Evolutionary conservation across 2,888 invertebrate genomes (phyloP), one percentile per base, ranked within the genome.

Genomic region (Synanthedon andrenaeformis): DNA sequence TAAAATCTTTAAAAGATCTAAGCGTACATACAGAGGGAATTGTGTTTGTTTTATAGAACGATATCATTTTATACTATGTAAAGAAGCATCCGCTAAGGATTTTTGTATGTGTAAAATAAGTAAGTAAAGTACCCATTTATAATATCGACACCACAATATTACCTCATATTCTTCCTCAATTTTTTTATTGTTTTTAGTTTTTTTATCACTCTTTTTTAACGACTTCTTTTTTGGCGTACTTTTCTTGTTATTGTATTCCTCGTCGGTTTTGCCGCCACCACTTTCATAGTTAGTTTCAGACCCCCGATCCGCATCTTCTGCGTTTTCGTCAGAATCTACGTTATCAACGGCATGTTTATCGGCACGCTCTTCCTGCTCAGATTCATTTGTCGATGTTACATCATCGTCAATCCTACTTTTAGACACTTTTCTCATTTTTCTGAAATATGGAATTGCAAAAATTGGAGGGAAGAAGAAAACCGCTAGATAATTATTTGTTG

Each of bases 141-240:
- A 35, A 35, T 8, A 35, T 8, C 35, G 10, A 35, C 8, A 35
- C 76, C 56, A 78, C 19, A 49, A 13, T 3, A 49, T 55, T 54
- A 89, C 91, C 88, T 91, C 90, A 59, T 89, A 90, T 56, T 89
- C 90, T 55, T 85, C 78, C 54, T 79, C 76, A 8, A 53, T 65
- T 12, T 67, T 64, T 60, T 66, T 55, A 51, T 58, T n/a, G 62
- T 51, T 65, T 63, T 52, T 68, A 13, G n/a, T 75, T 65, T 84
- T 82, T 58, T 78, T 83, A 52, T 66, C 59, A 45, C 55, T 52
- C 55, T 68, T 76, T 65, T 61, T 72, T 75, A 69, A 62, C 55
- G 69, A 68, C 54, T 70, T 65, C 62, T 81, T 70, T 64, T 80
- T 66, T 49, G 64, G 54, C 52, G 53, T 45, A 52, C 58, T 63